phyloP scores from a whole-genome alignment of 2,888 invertebrate species.

The Nycteola revayana region DNA sequence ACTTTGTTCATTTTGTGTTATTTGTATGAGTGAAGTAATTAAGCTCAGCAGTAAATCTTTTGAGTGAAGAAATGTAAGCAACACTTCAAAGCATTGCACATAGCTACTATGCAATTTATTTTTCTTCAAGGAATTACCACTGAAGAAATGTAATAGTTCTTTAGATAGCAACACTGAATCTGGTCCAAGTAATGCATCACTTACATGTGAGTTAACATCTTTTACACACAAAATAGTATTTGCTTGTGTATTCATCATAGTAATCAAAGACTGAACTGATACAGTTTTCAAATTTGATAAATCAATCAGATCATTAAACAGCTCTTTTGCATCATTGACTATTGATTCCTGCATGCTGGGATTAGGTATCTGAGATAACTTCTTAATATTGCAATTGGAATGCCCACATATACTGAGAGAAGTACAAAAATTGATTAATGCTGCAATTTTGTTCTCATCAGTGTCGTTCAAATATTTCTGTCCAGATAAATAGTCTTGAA shows the following conservation, averaged over 20 bases:
- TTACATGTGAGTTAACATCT: slow-evolving; percentile 38
- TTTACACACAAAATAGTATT: slow-evolving; percentile 50
- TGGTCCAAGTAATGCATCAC: slow-evolving; percentile 53
- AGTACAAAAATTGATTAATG: slow-evolving; percentile 59
- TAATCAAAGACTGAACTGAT: slow-evolving; percentile 48
- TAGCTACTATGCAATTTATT: slow-evolving; percentile 47
- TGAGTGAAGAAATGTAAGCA: slow-evolving; percentile 75
- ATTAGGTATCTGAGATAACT: slow-evolving; percentile 59
- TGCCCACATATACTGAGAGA: slow-evolving; percentile 65
- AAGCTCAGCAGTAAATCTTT: slow-evolving; percentile 74
- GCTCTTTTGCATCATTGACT: slow-evolving; percentile 56
- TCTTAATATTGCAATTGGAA: slow-evolving; percentile 59
- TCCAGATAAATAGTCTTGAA: slow-evolving; percentile 67
- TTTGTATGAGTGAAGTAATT: slow-evolving; percentile 62
- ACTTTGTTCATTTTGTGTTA: slow-evolving; percentile 53
- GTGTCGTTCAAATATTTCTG: slow-evolving; percentile 38
- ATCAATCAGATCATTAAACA: slow-evolving; percentile 53
- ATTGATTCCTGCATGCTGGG: slow-evolving; percentile 55
- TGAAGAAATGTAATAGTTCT: slow-evolving; percentile 52
- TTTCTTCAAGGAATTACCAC: slow-evolving; percentile 40
- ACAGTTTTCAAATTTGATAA: slow-evolving; percentile 55
- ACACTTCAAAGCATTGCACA: slow-evolving; percentile 76
- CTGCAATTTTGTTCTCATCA: slow-evolving; percentile 50
- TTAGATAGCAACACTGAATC: slow-evolving; percentile 61
- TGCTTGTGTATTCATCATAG: slow-evolving; percentile 45